Percentiles rank a stretch among this genome's conserved stretches.
Evolutionary conservation across 2,797 vertebrate genomes (phyloP).

Genomic region (Leptoclinus maculatus): DNA sequence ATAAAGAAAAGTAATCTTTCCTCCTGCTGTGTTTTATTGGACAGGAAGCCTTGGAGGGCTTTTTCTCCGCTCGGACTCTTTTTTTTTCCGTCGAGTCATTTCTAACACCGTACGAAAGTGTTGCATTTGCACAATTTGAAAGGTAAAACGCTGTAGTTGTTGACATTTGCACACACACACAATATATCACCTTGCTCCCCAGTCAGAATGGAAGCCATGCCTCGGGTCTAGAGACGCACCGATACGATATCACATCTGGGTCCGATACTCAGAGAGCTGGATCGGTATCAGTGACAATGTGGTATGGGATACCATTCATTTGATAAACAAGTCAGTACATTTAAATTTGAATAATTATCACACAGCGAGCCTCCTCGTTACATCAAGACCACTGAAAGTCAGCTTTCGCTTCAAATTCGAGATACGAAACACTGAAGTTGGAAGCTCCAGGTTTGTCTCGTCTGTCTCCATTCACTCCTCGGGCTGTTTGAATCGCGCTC

Average conservation of each 20-base stretch:
- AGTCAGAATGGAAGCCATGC: background rate
- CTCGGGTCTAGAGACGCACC: background rate
- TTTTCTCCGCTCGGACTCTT: constrained; percentile 2
- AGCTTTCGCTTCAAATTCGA: constrained; percentile 40
- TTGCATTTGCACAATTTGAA: background rate
- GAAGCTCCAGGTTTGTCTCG: constrained; percentile 27
- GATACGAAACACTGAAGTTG: constrained; percentile 5
- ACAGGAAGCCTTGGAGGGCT: constrained; percentile 52
- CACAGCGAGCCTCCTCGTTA: background rate
- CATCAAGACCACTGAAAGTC: background rate
- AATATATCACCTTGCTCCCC: background rate
- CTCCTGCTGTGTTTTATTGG: constrained; percentile 64
- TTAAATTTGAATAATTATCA: too few species aligned
- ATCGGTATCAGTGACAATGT: too few species aligned
- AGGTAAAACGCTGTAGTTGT: constrained; percentile 7
- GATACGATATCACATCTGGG: too few species aligned
- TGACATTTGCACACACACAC: background rate
- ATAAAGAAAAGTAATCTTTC: constrained; percentile 59
- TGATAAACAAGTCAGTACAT: too few species aligned
- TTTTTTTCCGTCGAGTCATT: constrained; percentile 13
- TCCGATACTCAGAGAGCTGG: too few species aligned
- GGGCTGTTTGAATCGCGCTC: constrained; percentile 15
- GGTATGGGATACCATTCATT: too few species aligned
- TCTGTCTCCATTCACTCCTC: constrained; percentile 11
- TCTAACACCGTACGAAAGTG: background rate